Percentiles rank a stretch among this genome's conserved stretches.
These are phyloP conservation scores for Episyrphus balteatus DNA, from an alignment of 1,140 invertebrate species.

Conservation along the genomic window DNA sequence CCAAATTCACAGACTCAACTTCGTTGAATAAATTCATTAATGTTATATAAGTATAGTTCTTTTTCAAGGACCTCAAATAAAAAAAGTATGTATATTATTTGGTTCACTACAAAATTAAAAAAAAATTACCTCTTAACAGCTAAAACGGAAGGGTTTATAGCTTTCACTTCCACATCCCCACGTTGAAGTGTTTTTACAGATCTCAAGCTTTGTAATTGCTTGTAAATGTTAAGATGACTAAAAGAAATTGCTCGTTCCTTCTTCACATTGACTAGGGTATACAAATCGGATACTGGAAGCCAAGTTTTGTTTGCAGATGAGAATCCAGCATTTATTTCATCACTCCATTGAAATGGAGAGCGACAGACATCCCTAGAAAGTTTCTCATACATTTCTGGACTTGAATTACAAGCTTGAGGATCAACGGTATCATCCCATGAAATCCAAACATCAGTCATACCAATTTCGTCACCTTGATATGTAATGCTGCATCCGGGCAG, in stretches of 20 bases:
- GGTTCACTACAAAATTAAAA: no score
- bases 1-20: constrained; percentile 23
- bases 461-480: constrained; percentile 46
- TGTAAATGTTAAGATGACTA: constrained; percentile 28
- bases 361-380: constrained; percentile 54
- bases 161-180: constrained; percentile 20
- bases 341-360: constrained; percentile 70
- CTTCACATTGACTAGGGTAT: constrained; percentile 41
- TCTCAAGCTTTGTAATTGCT: constrained; percentile 24
- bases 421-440: constrained; percentile 42
- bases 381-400: constrained; percentile 35
- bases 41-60: constrained; percentile 21
- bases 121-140: constrained; percentile 23
- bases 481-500: constrained; percentile 64
- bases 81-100: no score
- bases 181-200: constrained; percentile 20
- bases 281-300: constrained; percentile 52
- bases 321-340: constrained; percentile 21
- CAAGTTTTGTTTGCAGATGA: constrained; percentile 44
- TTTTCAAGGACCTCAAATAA: constrained; percentile 14
- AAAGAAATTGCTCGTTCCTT: constrained; percentile 13
- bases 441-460: constrained; percentile 56
- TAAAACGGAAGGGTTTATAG: constrained; percentile 23
- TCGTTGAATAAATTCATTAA: constrained; percentile 25
- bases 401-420: constrained; percentile 44